These are phyloP conservation scores for Habropoda laboriosa DNA, from an alignment of 1,140 invertebrate genomes.

Conservation along the genomic window DNA sequence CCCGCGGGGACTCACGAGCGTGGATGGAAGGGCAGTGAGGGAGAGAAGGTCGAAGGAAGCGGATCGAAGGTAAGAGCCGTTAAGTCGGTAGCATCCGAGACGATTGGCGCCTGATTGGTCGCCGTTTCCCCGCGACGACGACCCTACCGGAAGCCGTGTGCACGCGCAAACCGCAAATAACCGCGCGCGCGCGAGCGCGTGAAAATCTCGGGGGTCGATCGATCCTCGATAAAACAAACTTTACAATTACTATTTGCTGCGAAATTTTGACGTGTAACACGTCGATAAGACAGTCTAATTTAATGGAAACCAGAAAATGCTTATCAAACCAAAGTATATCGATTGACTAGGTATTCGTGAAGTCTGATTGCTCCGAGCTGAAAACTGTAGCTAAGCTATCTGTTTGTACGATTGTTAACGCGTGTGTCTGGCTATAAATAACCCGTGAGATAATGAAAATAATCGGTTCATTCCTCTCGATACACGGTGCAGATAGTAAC, in stretches of 20 bases:
- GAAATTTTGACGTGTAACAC: no score
- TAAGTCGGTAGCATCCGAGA: conserved; percentile 70
- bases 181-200: no score
- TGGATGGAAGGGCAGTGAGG: conserved; percentile 53
- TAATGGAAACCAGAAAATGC: no score
- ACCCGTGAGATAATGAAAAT: neutral
- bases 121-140: conserved; percentile 41
- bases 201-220: neutral
- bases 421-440: neutral
- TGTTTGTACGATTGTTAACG: neutral
- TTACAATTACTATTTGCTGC: no score
- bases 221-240: neutral
- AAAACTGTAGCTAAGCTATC: no score
- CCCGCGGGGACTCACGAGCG: conserved; percentile 31
- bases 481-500: neutral
- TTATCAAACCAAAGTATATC: no score
- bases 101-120: conserved; percentile 67
- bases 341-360: no score
- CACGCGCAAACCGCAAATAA: conserved; percentile 37
- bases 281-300: no score
- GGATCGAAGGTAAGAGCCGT: conserved; percentile 62
- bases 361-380: no score
- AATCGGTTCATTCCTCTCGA: neutral
- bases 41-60: conserved; percentile 54
- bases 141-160: conserved; percentile 34